These are phyloP conservation scores for Pseudorhiza aurosa DNA, from an alignment of 30 jellyfish, hydroid and myxozoan genomes.

Conservation along the genomic window DNA sequence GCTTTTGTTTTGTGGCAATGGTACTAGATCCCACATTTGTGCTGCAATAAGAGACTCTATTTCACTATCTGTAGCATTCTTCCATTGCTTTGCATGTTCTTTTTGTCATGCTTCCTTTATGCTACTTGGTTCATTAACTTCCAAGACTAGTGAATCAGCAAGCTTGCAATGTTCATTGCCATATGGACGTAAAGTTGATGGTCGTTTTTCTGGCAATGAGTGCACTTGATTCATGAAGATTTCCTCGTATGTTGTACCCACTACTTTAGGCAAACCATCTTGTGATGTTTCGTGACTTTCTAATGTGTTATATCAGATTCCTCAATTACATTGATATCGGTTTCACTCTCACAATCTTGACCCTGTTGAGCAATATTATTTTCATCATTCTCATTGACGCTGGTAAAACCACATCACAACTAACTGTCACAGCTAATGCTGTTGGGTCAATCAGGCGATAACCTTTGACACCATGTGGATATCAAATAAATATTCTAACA, in stretches of 20 bases:
- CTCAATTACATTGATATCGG: not conserved
- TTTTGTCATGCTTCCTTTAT: constrained; percentile 28
- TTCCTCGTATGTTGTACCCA: not conserved
- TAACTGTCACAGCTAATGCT: not conserved
- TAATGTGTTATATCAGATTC: not conserved
- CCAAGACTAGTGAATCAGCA: constrained; percentile 21
- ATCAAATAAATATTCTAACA: constrained; percentile 25
- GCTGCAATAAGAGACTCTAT: constrained; percentile 4
- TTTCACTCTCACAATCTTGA: no score
- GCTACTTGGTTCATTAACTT: constrained; percentile 23
- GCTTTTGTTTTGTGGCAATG: constrained; percentile 5
- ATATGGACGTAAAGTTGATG: constrained; percentile 22
- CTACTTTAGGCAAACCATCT: not conserved
- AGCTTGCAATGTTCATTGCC: constrained; percentile 14
- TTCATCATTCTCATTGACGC: not conserved
- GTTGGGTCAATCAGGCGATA: constrained; percentile 14
- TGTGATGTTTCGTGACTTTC: not conserved
- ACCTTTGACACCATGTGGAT: constrained; percentile 42
- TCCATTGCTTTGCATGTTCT: constrained; percentile 29
- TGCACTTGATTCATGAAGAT: not conserved
- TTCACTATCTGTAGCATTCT: constrained; percentile 25
- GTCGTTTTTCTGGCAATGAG: constrained; percentile 10
- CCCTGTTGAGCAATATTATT: no score
- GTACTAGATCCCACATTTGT: constrained; percentile 26
- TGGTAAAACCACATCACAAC: constrained; percentile 1